Evolutionary conservation across 2,113 vertebrate genomes (phyloP).

Genomic region (Brachirus orientalis): DNA sequence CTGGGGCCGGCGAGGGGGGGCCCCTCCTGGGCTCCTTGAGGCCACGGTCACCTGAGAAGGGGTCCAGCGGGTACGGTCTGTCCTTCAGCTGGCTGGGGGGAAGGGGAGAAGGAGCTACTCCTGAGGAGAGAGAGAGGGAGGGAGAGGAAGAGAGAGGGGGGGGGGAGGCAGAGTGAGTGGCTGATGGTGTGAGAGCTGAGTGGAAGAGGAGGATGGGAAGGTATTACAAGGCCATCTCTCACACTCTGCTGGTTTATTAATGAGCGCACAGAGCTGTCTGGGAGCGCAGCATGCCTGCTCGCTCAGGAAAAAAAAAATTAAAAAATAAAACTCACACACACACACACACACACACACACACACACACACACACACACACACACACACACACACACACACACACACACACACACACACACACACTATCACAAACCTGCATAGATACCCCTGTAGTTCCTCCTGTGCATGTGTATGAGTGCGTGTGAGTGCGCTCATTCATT

Average conservation of each 20-base stretch:
- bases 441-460: slow-evolving; percentile 31
- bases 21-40: slow-evolving; percentile 77
- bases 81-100: slow-evolving; percentile 75
- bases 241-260: slow-evolving; percentile 79
- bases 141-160: slow-evolving; percentile 18
- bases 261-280: slow-evolving; percentile 76
- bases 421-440: neutral
- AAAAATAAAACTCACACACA: slow-evolving; percentile 16
- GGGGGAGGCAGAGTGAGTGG: slow-evolving; percentile 36
- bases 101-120: slow-evolving; percentile 85
- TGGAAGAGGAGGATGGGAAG: slow-evolving; percentile 65
- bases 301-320: slow-evolving; percentile 40
- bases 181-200: slow-evolving; percentile 34
- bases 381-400: slow-evolving; percentile 14
- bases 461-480: too few species aligned
- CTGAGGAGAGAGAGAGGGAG: slow-evolving; percentile 61
- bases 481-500: slow-evolving; percentile 32
- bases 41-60: slow-evolving; percentile 76
- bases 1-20: slow-evolving; percentile 71
- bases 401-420: slow-evolving; percentile 23
- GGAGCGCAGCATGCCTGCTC: slow-evolving; percentile 70
- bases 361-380: slow-evolving; percentile 5
- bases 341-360: slow-evolving; percentile 1
- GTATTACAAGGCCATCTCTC: slow-evolving; percentile 78
- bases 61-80: slow-evolving; percentile 63